Evolutionary conservation across 2,113 vertebrate species (phyloP), one percentile per base, ranked within the genome.

Genomic region (Erinaceus europaeus): DNA sequence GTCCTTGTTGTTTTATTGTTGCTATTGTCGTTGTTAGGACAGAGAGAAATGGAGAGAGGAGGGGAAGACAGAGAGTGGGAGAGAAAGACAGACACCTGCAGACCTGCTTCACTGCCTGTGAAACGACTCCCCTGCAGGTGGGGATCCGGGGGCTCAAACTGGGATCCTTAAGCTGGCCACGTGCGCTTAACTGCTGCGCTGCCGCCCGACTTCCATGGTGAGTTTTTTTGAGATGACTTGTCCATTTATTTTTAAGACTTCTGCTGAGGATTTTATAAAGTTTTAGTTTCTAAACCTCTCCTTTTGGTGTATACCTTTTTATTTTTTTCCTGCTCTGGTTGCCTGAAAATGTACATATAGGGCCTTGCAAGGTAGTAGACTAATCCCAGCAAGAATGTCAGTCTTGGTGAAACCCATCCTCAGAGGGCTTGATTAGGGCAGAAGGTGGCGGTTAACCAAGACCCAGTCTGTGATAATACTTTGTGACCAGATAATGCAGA

Each of bases 391-490:
- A 53, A 50, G 75, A 72, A 73, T 59, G 75, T 88, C 21, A 40
- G 48, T 48, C 84, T 85, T 53, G 50, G 42, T 88, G 9, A 78
- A 81, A 72, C n/a, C 57, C 55, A n/a, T n/a, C n/a, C n/a, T n/a
- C n/a, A n/a, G n/a, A n/a, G n/a, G n/a, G 65, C 52, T 88, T 64
- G 69, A 48, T 94, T 87, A 59, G 85, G 93, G 55, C 38, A 50
- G 42, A 89, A 44, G 40, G 36, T 40, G 67, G 50, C 48, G 61
- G 18, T 50, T 50, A 57, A 59, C 48, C 87, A 88, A 44, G 64
- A 79, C 29, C 29, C 29, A 48, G 57, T 65, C 44, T 89, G 57
- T 93, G 68, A 84, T 74, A 65, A 25, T 61, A 71, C 36, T 29
- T 42, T 67, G 10, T 57, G 75, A 62, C 76, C 23, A 88, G 85